Evolutionary conservation across 2,797 vertebrate species (phyloP).

Genomic region (Sardinella longiceps): DNA sequence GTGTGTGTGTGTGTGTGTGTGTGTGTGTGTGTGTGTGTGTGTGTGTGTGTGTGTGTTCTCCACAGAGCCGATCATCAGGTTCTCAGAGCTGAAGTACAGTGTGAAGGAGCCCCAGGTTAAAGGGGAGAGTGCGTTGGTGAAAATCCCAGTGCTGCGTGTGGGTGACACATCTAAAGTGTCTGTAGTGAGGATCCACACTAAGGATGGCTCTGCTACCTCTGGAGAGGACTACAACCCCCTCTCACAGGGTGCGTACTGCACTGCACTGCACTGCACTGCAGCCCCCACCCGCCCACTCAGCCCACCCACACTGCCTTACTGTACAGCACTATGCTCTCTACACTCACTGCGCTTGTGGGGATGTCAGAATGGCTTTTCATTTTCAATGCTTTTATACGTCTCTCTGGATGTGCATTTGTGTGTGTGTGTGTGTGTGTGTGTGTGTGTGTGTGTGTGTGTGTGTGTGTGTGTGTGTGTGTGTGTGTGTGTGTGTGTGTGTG

Average conservation of each 20-base stretch:
- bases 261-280: no score
- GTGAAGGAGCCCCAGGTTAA: conserved; percentile 81
- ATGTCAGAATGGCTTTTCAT: no score
- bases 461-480: conserved; percentile 22
- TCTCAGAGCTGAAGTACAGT: conserved; percentile 85
- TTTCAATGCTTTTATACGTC: background rate
- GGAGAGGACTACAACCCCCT: conserved; percentile 88
- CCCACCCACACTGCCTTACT: no score
- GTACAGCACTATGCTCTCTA: no score
- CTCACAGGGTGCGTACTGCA: conserved; percentile 77
- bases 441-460: conserved; percentile 14
- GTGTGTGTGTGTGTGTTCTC: conserved; percentile 1
- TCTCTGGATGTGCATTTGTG: background rate
- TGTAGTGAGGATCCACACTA: conserved; percentile 85
- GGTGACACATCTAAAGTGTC: conserved; percentile 86
- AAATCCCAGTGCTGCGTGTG: conserved; percentile 77
- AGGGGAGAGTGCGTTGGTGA: conserved; percentile 74
- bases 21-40: background rate
- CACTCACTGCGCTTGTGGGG: no score
- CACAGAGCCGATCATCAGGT: conserved; percentile 83
- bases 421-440: conserved; percentile 27
- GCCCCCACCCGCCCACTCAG: no score
- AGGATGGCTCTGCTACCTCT: conserved; percentile 86
- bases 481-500: conserved; percentile 26
- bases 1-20: conserved; percentile 5